Percentiles rank a stretch among this genome's conserved stretches.
phyloP scores from a whole-genome alignment of 2,888 invertebrate genomes.

The Lycocerus yunnanus region DNA sequence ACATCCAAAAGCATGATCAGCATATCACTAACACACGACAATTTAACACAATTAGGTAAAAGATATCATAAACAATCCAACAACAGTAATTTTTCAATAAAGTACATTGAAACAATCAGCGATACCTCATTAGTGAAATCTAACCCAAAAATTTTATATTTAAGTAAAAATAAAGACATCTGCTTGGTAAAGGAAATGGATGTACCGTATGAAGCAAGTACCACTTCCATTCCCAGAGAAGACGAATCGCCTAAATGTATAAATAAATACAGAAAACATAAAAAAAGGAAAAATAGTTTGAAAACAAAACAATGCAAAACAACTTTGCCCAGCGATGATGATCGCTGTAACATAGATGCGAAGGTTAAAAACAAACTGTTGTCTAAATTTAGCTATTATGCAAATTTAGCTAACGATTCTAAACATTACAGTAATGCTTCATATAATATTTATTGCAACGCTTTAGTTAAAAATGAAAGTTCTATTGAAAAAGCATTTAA shows the following conservation, averaged over 20 bases:
- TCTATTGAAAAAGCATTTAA: background rate
- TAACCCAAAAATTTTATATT: background rate
- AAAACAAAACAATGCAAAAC: background rate
- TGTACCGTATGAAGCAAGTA: background rate
- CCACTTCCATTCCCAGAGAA: background rate
- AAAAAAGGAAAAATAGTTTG: too few species aligned
- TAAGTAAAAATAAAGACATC: background rate
- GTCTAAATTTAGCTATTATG: conserved; percentile 8
- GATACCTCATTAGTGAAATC: background rate
- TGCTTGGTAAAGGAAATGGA: background rate
- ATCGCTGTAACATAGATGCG: background rate
- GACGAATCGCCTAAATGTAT: background rate
- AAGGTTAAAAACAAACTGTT: background rate
- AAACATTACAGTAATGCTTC: background rate
- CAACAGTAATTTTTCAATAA: background rate
- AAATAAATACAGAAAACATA: background rate
- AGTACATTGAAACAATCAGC: background rate
- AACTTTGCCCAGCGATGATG: background rate
- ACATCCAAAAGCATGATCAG: background rate
- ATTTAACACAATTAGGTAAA: background rate
- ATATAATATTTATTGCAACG: background rate
- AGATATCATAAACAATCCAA: background rate
- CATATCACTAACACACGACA: background rate
- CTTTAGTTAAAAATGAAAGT: background rate
- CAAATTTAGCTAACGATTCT: background rate